Percentiles rank a stretch among this genome's conserved stretches.
phyloP scores from a whole-genome alignment of 2,888 invertebrate genomes.

The Gandaritis pyraliata region DNA sequence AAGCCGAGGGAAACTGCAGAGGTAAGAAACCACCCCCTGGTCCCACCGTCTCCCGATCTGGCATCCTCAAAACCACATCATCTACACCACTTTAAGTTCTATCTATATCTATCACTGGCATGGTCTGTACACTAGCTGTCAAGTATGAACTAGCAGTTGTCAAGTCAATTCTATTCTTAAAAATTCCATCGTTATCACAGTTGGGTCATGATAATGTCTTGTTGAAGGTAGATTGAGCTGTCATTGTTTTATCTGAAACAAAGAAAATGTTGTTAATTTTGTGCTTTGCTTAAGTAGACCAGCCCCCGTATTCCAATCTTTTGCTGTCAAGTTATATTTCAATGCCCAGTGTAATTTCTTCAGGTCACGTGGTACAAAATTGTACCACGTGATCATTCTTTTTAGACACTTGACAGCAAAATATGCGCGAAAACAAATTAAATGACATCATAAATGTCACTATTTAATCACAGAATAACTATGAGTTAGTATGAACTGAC shows the following conservation, averaged over 20 bases:
- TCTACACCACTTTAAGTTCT: constrained; percentile 46
- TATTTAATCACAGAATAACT: too few relatives aligned
- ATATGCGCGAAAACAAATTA: too few relatives aligned
- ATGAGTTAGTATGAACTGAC: too few relatives aligned
- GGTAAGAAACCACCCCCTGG: constrained; percentile 84
- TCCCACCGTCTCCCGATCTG: constrained; percentile 83
- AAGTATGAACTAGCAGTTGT: constrained; percentile 50
- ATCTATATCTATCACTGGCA: constrained; percentile 23
- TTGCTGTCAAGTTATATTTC: too few relatives aligned
- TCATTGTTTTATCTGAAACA: constrained; percentile 69
- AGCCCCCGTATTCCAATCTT: too few relatives aligned
- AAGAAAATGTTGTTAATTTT: constrained; percentile 46
- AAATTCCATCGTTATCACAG: constrained; percentile 59
- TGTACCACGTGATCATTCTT: too few relatives aligned
- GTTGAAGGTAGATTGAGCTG: constrained; percentile 21
- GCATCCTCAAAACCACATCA: constrained; percentile 71
- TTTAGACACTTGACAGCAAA: too few relatives aligned
- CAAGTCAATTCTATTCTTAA: constrained; percentile 75
- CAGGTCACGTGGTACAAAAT: too few relatives aligned
- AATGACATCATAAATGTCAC: too few relatives aligned
- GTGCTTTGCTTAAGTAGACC: too few relatives aligned
- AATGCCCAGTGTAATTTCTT: too few relatives aligned
- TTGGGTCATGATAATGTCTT: constrained; percentile 56
- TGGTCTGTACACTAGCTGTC: constrained; percentile 5
- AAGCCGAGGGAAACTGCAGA: constrained; percentile 83